Conservation (phyloP, 2,888 invertebrate genomes). For the Clivina fossor region DNA sequence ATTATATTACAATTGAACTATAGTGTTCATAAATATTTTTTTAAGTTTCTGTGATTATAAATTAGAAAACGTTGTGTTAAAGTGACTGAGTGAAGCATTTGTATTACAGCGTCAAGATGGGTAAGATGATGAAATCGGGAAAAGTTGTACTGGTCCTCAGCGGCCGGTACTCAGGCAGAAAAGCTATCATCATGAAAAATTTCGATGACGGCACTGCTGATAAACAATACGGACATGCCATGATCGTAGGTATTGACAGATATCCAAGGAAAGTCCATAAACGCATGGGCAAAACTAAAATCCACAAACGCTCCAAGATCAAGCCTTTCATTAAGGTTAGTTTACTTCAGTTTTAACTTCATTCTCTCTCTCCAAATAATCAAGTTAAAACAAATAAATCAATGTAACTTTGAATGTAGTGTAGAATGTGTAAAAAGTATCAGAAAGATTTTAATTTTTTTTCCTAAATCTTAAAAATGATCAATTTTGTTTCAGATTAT, state of each 20-base stretch:
- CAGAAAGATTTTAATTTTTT: too few relatives aligned
- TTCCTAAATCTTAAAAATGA: too few relatives aligned
- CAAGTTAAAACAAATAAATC: too few relatives aligned
- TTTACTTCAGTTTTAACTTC: too few relatives aligned
- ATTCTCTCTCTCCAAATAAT: too few relatives aligned
- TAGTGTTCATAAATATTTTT: too few relatives aligned
- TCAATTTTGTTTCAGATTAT: conserved; percentile 65
- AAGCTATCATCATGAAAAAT: conserved; percentile 93
- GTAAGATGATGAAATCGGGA: conserved; percentile 98
- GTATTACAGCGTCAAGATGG: conserved; percentile 68
- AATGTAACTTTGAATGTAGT: too few relatives aligned
- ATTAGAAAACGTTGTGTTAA: too few relatives aligned
- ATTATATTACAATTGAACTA: too few relatives aligned
- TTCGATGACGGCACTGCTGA: conserved; percentile 96
- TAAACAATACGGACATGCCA: conserved; percentile 95
- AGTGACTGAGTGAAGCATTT: too few relatives aligned
- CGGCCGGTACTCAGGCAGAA: conserved; percentile 98
- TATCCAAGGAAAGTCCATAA: conserved; percentile 96
- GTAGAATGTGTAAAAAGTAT: too few relatives aligned
- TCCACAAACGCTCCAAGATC: conserved; percentile 94
- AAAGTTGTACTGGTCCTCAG: conserved; percentile 98
- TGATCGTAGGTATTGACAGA: conserved; percentile 97
- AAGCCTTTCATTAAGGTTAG: conserved; percentile 96
- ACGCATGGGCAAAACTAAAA: conserved; percentile 93
- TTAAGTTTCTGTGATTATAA: too few relatives aligned